Evolutionary conservation across 1,140 invertebrate species (phyloP).

Genomic region (Delia radicum): DNA sequence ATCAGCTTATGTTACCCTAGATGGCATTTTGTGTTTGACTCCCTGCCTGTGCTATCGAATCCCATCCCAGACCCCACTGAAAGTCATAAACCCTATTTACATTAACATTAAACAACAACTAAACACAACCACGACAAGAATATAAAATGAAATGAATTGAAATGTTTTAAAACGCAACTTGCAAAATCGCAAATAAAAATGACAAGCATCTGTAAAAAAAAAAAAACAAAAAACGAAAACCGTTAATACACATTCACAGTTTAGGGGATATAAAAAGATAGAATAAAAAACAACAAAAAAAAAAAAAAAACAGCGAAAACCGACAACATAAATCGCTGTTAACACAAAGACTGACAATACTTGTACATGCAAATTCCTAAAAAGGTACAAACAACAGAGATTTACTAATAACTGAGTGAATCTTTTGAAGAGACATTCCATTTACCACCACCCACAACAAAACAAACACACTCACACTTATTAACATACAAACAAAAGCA

Average conservation of each 20-base stretch:
- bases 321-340: conserved; percentile 24
- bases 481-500: not conserved
- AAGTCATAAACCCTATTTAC: conserved; percentile 23
- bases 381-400: conserved; percentile 14
- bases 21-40: conserved; percentile 10
- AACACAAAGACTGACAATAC: conserved; percentile 3
- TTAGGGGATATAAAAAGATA: not conserved
- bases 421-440: not conserved
- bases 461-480: not conserved
- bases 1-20: conserved; percentile 16
- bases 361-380: conserved; percentile 14
- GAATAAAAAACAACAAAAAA: not conserved
- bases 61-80: not conserved
- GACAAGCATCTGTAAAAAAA: not conserved
- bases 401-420: conserved; percentile 11
- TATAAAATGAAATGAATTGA: not conserved
- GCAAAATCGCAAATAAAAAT: not conserved
- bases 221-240: no score
- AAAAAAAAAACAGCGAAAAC: not conserved
- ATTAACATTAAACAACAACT: conserved; percentile 26
- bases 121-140: conserved; percentile 24
- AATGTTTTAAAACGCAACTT: not conserved
- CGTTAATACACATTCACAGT: not conserved
- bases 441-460: not conserved
- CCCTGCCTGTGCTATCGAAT: not conserved